Evolutionary conservation across 2,797 vertebrate species (phyloP).

Genomic region (Falco peregrinus): DNA sequence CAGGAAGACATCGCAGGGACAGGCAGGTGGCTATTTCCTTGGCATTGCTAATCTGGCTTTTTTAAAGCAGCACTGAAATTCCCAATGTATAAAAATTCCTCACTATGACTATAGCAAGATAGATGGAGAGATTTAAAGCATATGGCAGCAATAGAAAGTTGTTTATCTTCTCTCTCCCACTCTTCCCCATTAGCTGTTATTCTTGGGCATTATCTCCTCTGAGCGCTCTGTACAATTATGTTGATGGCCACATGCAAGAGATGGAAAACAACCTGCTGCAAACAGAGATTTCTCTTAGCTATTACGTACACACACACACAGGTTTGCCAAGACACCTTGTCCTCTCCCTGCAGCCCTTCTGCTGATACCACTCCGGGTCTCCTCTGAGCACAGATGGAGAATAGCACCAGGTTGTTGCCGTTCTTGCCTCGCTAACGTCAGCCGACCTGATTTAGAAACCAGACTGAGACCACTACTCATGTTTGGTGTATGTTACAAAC

Average conservation of each 20-base stretch:
- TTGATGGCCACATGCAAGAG: not conserved
- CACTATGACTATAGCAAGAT: not conserved
- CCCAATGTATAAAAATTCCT: not conserved
- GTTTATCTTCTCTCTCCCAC: not conserved
- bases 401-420: not conserved
- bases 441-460: not conserved
- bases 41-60: not conserved
- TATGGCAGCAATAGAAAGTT: not conserved
- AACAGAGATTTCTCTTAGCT: not conserved
- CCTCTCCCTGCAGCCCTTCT: not conserved
- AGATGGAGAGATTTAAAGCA: not conserved
- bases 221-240: not conserved
- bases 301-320: too few species aligned
- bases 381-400: slow-evolving; percentile 2
- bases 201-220: not conserved
- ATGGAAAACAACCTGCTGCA: not conserved
- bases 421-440: not conserved
- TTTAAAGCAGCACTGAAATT: not conserved
- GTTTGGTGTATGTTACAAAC: not conserved
- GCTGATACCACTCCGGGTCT: not conserved
- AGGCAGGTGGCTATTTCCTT: not conserved
- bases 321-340: slow-evolving; percentile 13
- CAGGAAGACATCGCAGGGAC: not conserved
- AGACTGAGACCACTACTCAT: not conserved
- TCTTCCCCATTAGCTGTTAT: not conserved